These are phyloP conservation scores for Alitta virens DNA, from an alignment of 2,888 invertebrate species.

Conservation along the genomic window DNA sequence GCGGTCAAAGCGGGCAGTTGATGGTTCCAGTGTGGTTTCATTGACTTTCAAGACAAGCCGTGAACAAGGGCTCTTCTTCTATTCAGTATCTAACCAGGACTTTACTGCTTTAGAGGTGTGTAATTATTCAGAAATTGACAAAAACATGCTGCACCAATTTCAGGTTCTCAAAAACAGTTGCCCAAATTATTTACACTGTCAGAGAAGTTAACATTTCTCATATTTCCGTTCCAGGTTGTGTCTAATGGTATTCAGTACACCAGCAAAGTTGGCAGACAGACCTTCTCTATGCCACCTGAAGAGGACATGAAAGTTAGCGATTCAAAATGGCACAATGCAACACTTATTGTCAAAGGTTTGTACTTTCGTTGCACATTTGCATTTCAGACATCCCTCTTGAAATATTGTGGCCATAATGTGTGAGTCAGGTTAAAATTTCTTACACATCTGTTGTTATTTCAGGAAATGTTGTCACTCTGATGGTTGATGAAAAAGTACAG, in stretches of 20 bases:
- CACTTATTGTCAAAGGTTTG: conserved; percentile 59
- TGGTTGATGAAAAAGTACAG: conserved; percentile 9
- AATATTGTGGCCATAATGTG: too few relatives aligned
- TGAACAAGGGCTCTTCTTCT: conserved; percentile 77
- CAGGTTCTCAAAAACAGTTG: too few relatives aligned
- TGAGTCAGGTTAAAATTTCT: too few relatives aligned
- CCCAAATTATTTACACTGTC: too few relatives aligned
- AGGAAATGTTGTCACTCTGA: conserved; percentile 12
- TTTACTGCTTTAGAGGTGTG: conserved; percentile 7
- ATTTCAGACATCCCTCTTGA: too few relatives aligned
- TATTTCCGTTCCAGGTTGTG: too few relatives aligned
- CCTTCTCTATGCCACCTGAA: not conserved
- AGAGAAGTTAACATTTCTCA: too few relatives aligned
- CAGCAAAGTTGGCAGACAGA: conserved; percentile 1
- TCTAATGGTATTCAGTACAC: not conserved
- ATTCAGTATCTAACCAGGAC: conserved; percentile 59
- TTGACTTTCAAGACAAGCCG: conserved; percentile 79
- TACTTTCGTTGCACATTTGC: too few relatives aligned
- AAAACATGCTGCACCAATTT: too few relatives aligned
- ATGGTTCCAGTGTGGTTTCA: conserved; percentile 68
- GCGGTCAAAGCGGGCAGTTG: conserved; percentile 6
- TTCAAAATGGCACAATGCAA: conserved; percentile 87
- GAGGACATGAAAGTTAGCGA: conserved; percentile 63
- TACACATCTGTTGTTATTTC: too few relatives aligned
- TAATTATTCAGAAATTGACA: too few relatives aligned